Base-by-base conservation (phyloP, 2,888 invertebrate species). In the Ornithoptera priamus region DNA sequence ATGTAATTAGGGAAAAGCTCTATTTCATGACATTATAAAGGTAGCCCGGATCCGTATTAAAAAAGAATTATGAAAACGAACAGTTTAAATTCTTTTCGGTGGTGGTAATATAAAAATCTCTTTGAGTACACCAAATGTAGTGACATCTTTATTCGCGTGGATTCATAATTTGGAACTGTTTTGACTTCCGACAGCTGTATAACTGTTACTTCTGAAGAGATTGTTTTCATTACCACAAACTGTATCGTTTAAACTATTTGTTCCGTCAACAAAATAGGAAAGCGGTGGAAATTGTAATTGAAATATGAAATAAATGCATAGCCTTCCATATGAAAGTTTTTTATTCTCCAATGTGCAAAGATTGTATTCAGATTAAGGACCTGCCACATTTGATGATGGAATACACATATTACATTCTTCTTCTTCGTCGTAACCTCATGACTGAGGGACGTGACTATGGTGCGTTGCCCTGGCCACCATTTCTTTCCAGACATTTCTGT, bases 21-120 rank as follows among this genome's bases (percentile, higher is more conserved):
- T 53, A 60, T 59, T 68, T 64, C 36, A 24, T 62, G 61, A 62
- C 69, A 53, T 70, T 66, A 62, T 66, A 66, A 57, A 70, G 69
- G 58, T 70, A 62, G 57, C 65, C 61, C 57, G 20, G 65, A 46
- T 69, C 61, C 56, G 42, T 50, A 64, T 42, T 42, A 57, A 69
- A 69, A 65, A 65, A 46, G 24, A 65, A 57, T 61, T 53, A 62
- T 65, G 65, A 62, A 65, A 65, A 57, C 61, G 61, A 30, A 65
- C 65, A 39, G 68, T 64, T 64, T 59, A 68, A 68, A 64, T 59
- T 64, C 46, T 67, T 68, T 68, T 68, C 60, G 53, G 60, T 42
- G 22, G 64, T 22, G 64, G 46, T 53, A 60, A 60, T 64, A 60
- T 56, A 24, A 64, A 64, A 64, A 18, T 60, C 64, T 53, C 64